A percentile compares a stretch with the other conserved stretches of the same genome.
phyloP scores from a whole-genome alignment of 2,888 invertebrate species.

The Mesopsocus fuscifrons region DNA sequence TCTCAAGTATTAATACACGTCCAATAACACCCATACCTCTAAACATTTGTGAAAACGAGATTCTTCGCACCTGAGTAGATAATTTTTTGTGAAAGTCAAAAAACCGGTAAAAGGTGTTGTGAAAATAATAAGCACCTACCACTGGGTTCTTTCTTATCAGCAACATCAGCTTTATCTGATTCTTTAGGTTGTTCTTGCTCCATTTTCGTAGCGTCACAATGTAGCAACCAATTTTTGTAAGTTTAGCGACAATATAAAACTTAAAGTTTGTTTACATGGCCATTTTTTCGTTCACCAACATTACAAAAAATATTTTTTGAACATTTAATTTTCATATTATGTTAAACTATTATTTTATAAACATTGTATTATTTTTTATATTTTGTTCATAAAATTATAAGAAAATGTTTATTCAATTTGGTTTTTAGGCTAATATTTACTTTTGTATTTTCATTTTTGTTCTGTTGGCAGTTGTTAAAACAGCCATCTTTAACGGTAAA shows the following conservation, averaged over 20 bases:
- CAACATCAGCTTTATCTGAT: background rate
- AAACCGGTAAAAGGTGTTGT: background rate
- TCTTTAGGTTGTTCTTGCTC: background rate
- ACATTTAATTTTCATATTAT: no score
- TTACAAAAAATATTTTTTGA: no score
- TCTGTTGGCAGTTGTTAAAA: no score
- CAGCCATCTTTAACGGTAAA: no score
- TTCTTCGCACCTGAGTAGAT: no score
- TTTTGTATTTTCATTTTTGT: no score
- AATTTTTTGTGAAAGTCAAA: no score
- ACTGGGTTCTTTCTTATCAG: background rate
- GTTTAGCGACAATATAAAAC: background rate
- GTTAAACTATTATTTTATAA: no score
- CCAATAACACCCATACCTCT: background rate
- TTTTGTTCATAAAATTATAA: no score
- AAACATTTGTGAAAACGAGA: background rate
- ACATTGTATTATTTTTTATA: no score
- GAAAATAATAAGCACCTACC: background rate
- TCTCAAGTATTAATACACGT: background rate
- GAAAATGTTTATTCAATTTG: no score
- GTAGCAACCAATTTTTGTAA: background rate
- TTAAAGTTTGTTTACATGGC: background rate
- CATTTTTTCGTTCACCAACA: background rate
- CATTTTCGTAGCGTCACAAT: background rate
- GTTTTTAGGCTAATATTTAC: no score